Evolutionary conservation across 1,140 invertebrate genomes (phyloP).

Genomic region (Tetramorium parvispinum): DNA sequence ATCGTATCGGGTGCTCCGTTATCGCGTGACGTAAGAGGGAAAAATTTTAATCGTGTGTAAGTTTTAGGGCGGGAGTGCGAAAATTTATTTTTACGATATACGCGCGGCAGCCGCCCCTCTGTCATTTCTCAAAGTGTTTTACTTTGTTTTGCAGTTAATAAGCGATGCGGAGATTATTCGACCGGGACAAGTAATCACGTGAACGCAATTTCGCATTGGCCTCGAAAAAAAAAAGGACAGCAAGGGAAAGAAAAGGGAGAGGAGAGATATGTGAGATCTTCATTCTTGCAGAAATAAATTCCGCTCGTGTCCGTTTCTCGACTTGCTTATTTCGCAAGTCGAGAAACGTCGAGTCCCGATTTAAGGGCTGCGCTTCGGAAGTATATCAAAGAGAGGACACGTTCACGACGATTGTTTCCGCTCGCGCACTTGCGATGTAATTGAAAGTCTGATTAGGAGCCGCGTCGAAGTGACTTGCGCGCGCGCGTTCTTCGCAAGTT

Average conservation of each 20-base stretch:
- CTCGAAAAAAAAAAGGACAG: neutral
- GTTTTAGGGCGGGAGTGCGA: neutral
- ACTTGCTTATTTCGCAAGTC: neutral
- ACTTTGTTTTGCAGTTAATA: slow-evolving; percentile 23
- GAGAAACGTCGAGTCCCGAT: neutral
- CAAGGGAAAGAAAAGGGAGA: no score
- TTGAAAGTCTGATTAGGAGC: slow-evolving; percentile 58
- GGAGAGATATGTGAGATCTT: neutral
- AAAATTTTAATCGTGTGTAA: neutral
- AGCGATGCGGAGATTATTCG: slow-evolving; percentile 32
- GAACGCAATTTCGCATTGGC: slow-evolving; percentile 27
- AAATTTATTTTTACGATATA: slow-evolving; percentile 22
- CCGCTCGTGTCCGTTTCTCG: neutral
- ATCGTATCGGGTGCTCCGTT: neutral
- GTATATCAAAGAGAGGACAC: neutral
- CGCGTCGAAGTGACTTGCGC: neutral
- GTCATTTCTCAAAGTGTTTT: slow-evolving; percentile 19
- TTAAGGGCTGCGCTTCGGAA: neutral
- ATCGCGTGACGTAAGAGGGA: neutral
- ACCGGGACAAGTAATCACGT: slow-evolving; percentile 3
- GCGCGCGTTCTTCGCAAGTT: neutral
- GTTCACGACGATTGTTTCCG: neutral
- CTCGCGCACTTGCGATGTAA: slow-evolving; percentile 25
- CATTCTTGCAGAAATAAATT: slow-evolving; percentile 10
- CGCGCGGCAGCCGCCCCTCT: neutral